A percentile compares a stretch with the other conserved stretches of the same genome.
Evolutionary conservation across 1,140 invertebrate species (phyloP).

Genomic region (Adoxophyes honmai): DNA sequence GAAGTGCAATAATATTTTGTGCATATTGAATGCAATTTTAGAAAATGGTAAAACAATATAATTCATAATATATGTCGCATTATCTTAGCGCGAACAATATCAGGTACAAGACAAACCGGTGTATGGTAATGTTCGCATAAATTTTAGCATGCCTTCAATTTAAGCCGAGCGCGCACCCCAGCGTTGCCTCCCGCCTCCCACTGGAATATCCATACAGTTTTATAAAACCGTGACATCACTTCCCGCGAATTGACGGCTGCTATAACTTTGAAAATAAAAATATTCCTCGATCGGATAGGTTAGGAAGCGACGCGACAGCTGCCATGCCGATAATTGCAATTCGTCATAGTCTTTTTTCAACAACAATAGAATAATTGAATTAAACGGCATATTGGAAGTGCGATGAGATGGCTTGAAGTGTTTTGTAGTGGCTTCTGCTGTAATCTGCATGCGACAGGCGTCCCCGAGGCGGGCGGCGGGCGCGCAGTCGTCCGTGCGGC

Average conservation of each 20-base stretch:
- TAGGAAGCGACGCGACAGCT: neutral
- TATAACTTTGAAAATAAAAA: constrained; percentile 3
- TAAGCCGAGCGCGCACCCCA: constrained; percentile 13
- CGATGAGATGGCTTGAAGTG: neutral
- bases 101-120: neutral
- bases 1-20: no score
- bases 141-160: constrained; percentile 8
- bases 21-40: no score
- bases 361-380: neutral
- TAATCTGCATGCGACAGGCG: constrained; percentile 12
- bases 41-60: no score
- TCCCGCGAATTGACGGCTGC: neutral
- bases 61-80: no score
- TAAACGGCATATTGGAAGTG: neutral
- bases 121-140: constrained; percentile 7
- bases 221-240: constrained; percentile 23
- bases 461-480: neutral
- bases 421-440: neutral
- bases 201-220: constrained; percentile 14
- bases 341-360: neutral
- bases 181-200: constrained; percentile 23
- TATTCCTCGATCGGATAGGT: neutral
- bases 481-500: constrained; percentile 45
- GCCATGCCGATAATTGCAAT: neutral
- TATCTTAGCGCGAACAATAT: constrained; percentile 24